Percentiles rank a stretch among this genome's conserved stretches.
Conservation (phyloP, 2,797 vertebrate genomes). For the Ambastaia sidthimunki region DNA sequence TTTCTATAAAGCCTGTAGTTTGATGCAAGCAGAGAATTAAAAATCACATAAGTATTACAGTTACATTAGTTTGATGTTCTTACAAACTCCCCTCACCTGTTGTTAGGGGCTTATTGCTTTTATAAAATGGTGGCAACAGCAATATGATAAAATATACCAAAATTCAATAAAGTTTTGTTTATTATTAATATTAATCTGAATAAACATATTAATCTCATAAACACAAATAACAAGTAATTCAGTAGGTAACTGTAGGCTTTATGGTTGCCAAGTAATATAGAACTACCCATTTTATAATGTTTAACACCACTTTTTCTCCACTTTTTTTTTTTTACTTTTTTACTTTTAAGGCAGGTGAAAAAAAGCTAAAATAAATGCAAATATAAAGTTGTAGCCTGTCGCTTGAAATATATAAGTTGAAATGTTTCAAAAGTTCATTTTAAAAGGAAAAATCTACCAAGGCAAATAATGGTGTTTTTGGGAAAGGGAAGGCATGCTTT, state of each 20-base stretch:
- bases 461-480: background rate
- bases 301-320: no score
- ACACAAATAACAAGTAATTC: no score
- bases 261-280: no score
- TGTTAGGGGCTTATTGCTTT: no score
- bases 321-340: no score
- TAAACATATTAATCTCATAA: no score
- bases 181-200: no score
- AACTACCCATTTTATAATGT: no score
- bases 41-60: background rate
- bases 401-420: background rate
- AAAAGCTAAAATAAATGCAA: background rate
- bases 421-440: background rate
- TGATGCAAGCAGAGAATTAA: slow-evolving; percentile 21
- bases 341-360: background rate
- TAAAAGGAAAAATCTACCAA: background rate
- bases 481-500: background rate
- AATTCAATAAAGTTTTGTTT: no score
- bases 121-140: no score
- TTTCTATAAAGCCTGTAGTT: background rate
- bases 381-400: background rate
- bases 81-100: background rate
- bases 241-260: no score
- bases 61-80: background rate
- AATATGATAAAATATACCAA: no score